Evolutionary conservation across 2,797 vertebrate species (phyloP), one percentile per base, ranked within the genome.

Genomic region (Oreortyx pictus): DNA sequence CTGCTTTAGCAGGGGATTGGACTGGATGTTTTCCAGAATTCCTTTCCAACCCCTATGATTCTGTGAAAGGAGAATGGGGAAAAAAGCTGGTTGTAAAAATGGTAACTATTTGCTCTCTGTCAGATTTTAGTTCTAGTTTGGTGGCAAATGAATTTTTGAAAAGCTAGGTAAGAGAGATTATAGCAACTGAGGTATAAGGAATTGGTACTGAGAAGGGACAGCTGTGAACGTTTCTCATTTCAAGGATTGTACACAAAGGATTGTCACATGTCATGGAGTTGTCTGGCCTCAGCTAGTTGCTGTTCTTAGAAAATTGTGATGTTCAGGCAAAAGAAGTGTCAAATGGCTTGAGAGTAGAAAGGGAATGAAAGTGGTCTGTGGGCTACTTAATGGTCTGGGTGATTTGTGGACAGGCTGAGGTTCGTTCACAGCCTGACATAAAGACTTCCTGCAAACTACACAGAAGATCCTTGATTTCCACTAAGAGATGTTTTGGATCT

Each of bases 401-500:
- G 20, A 77, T 77, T 27, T 66, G 82, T 82, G 57, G 33, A 83
- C 68, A 93, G 83, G n/a, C 23, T 39, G 39, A 82, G 2, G 61
- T 50, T 93, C 52, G 62, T 41, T 59, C 54, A 68, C 89, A 66
- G 85, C 61, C 44, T 82, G 39, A 76, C 35, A 60, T 93, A n/a
- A 47, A 86, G 37, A 54, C 39, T 86, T 93, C 41, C 67, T 92
- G 60, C 79, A 86, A 91, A 90, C 67, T 79, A 84, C 73, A 67
- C 41, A 66, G 60, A 91, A 75, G 29, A 82, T 82, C 60, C 43
- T 60, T 86, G 62, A 46, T 95, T 49, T 86, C 50, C 18, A 11
- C 37, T 62, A 89, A 93, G 87, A 85, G 67, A 80, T 84, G 64
- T 92, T 90, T 95, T 84, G 81, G 71, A 91, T 90, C 74, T 86